Evolutionary conservation across 2,113 vertebrate genomes (phyloP), one percentile per base, ranked within the genome.

Genomic region (Cromileptes altivelis): DNA sequence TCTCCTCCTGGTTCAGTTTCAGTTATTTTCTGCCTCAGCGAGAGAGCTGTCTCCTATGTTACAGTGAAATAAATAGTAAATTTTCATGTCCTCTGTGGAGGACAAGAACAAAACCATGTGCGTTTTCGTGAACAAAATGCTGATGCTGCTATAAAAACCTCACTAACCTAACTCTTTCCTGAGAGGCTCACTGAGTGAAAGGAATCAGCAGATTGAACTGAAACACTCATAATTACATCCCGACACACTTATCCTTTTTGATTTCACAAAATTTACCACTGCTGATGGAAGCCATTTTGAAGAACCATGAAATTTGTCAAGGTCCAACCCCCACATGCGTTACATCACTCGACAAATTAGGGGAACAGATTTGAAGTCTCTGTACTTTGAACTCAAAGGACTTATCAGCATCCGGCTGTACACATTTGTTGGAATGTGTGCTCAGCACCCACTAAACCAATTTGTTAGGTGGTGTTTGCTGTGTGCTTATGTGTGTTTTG

Each of bases 371-470:
- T 84, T 64, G 23, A 89, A 75, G 85, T 90, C 87, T 82, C 40
- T 82, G 8, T 70, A 71, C 79, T 89, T 85, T 78, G 79, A 88
- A 84, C 72, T 70, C 63, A 84, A 84, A 86, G 14, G 61, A 81
- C 74, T 92, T 90, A 87, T 93, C 90, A 78, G 75, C 57, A 65
- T 12, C 25, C 21, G 19, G 83, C 81, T 70, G 75, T 57, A 62
- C 75, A 84, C 63, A 57, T 83, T 76, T 69, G 60, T 56, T 85
- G 74, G 86, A 86, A 75, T 82, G 81, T 82, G 80, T 58, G 80
- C 85, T 87, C 77, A 52, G 82, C 79, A 64, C 56, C 70, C 63
- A 30, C 81, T 81, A 86, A 88, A 92, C 68, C 82, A 79, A 85
- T 89, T 88, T 89, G 77, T 81, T 67, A 58, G 75, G 30, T 25